Percentiles rank a stretch among this genome's conserved stretches.
Evolutionary conservation across 2,797 vertebrate genomes (phyloP).

Genomic region (Calcarius lapponicus): DNA sequence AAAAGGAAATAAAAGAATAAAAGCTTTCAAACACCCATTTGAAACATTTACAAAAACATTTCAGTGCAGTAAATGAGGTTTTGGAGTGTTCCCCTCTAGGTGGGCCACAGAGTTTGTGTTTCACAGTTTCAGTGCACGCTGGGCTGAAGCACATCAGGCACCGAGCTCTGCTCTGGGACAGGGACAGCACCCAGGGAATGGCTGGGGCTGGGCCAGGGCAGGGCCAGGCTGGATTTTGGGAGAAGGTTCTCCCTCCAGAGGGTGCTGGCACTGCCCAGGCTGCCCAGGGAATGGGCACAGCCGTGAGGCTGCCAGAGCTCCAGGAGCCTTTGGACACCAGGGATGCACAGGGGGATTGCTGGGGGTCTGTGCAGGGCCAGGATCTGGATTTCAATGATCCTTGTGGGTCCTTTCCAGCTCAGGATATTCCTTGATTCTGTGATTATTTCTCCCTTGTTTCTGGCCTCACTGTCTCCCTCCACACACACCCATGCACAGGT

Average conservation of each 20-base stretch:
- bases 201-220: background rate
- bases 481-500: rapidly evolving
- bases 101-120: background rate
- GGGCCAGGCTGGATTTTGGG: background rate
- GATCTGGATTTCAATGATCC: background rate
- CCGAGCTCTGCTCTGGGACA: background rate
- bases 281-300: background rate
- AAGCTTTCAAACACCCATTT: background rate
- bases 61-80: slow-evolving; percentile 3
- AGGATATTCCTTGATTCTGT: background rate
- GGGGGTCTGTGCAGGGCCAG: background rate
- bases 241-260: background rate
- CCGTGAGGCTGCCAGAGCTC: background rate
- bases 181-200: background rate
- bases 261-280: background rate
- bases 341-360: rapidly evolving
- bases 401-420: background rate
- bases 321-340: background rate
- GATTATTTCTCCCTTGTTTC: background rate
- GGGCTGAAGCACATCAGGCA: background rate
- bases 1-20: slow-evolving; percentile 40
- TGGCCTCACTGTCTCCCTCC: background rate
- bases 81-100: background rate
- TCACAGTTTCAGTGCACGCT: rapidly evolving
- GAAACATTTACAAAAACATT: slow-evolving; percentile 39